Conservation (phyloP, 1,140 invertebrate species). For the Phthorimaea operculella region DNA sequence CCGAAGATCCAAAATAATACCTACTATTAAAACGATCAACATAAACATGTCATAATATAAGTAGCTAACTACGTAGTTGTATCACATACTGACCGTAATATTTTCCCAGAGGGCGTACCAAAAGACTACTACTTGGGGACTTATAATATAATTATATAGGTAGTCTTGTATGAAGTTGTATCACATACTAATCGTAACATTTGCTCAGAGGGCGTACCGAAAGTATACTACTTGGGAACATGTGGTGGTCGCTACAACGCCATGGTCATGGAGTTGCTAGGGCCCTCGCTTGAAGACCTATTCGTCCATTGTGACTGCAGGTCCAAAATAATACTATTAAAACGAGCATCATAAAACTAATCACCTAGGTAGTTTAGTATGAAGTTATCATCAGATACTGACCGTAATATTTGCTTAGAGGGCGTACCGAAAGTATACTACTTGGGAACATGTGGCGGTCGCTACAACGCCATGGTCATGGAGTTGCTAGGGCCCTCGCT, state of each 20-base stretch:
- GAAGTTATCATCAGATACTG: constrained; percentile 95
- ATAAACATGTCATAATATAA: no score
- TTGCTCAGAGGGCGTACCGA: constrained; percentile 99
- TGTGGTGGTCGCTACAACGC: constrained; percentile 99
- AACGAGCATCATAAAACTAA: no score
- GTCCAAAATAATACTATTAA: constrained; percentile 98
- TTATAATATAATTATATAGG: constrained; percentile 61
- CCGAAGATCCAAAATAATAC: constrained; percentile 97
- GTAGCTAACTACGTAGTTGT: no score
- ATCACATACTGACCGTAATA: constrained; percentile 97
- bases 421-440: constrained; percentile 99
- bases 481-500: constrained; percentile 98
- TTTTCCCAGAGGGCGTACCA: constrained; percentile 99
- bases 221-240: constrained; percentile 99
- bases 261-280: constrained; percentile 98
- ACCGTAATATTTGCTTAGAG: constrained; percentile 98
- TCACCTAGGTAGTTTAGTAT: no score
- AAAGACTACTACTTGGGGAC: constrained; percentile 99
- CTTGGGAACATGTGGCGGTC: constrained; percentile 99
- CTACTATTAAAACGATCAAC: no score
- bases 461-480: constrained; percentile 99
- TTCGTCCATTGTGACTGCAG: constrained; percentile 99
- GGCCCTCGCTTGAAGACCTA: constrained; percentile 98
- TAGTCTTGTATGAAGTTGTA: no score
- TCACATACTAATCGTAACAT: no score